Conservation (phyloP, 1,140 invertebrate genomes). For the Drosophila jambulina region DNA sequence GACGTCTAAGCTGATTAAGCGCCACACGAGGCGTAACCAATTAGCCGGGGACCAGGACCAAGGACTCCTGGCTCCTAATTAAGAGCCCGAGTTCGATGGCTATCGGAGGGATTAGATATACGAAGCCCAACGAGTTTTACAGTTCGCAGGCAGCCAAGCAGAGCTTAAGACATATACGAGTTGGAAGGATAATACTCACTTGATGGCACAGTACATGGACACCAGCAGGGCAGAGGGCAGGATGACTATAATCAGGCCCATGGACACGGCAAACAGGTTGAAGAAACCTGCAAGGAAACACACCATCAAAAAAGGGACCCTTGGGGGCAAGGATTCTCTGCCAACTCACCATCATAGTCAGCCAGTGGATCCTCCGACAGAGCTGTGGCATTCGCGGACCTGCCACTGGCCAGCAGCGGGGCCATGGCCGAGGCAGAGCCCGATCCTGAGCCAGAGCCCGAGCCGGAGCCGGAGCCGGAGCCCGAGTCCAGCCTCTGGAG, state of each 20-base stretch:
- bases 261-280: constrained; percentile 70
- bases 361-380: constrained; percentile 60
- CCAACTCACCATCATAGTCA: constrained; percentile 64
- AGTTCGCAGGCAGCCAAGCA: not conserved
- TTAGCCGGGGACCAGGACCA: constrained; percentile 17
- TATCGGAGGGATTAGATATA: not conserved
- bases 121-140: not conserved
- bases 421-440: constrained; percentile 63
- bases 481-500: constrained; percentile 48
- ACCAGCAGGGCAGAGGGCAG: constrained; percentile 67
- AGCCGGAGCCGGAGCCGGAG: not conserved
- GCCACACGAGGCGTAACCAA: constrained; percentile 38
- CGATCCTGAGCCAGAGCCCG: not conserved
- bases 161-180: not conserved
- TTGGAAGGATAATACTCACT: constrained; percentile 49
- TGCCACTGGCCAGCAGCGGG: constrained; percentile 45
- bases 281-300: constrained; percentile 48
- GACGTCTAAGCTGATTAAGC: constrained; percentile 54
- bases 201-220: constrained; percentile 72
- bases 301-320: not conserved
- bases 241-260: constrained; percentile 74
- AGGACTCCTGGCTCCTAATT: not conserved
- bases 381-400: constrained; percentile 56
- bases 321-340: not conserved
- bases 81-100: not conserved